Base-by-base conservation (phyloP, 1,140 invertebrate genomes). In the Varroa destructor region DNA sequence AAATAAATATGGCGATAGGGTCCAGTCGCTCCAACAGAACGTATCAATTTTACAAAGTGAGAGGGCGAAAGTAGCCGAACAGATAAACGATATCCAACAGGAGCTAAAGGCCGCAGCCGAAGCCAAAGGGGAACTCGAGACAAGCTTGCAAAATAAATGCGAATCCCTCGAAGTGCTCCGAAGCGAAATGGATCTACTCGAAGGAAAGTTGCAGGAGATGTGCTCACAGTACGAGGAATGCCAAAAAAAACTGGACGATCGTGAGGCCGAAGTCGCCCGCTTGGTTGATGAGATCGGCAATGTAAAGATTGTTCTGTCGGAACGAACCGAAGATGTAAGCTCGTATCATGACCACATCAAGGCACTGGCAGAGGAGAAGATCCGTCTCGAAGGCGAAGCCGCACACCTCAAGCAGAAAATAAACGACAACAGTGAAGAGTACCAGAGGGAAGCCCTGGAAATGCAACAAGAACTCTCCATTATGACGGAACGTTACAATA, bases 281-380 rank as follows among this genome's bases (percentile, higher is more conserved):
- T 37, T 67, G 2, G 61, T 67, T 8, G 61, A 67, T 37, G 61
- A 67, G 10, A 14, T 67, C 40, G 61, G 40, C 40, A 67, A 67
- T 67, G 61, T 37, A 46, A 67, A 67, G 46, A 67, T 46, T 12
- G 61, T 14, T 43, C 61, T 67, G 0, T 67, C 61, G 12, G 61
- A 67, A 67, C 61, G 61, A 2, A 43, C 12, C 61, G 61, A 67
- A 67, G 61, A 67, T 37, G 61, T 67, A 2, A 67, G 40, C 61
- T 67, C 61, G 61, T 67, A 67, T 67, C 61, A 67, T 67, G 61
- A 67, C 46, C 61, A 67, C 61, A 46, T 67, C n/a, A 67, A 67
- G 46, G 61, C 61, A 43, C 61, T 67, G 14, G 61, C 61, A 46
- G 61, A 67, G 46, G 61, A 67, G 61, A 67, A 67, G 37, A 46